Evolutionary conservation across 64 coral and sea anemone species (phyloP).

Genomic region (Montipora capricornis): DNA sequence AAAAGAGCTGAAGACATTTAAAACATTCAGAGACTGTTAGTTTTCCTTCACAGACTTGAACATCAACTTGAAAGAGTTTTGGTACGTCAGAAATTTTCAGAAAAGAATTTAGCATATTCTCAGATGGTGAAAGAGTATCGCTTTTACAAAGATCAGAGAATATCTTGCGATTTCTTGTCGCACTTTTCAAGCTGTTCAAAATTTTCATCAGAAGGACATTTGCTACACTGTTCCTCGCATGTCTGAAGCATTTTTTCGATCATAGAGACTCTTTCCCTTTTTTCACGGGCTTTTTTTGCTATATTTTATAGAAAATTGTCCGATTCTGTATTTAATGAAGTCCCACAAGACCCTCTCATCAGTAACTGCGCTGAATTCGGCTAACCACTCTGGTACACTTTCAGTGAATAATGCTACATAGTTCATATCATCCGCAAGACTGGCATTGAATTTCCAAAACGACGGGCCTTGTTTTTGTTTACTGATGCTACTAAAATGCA

Average conservation of each 20-base stretch:
- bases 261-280: neutral
- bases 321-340: constrained; percentile 30
- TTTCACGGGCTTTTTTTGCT: constrained; percentile 21
- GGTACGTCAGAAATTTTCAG: neutral
- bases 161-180: neutral
- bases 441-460: constrained; percentile 36
- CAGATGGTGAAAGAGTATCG: neutral
- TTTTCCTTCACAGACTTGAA: constrained; percentile 10
- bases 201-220: constrained; percentile 20
- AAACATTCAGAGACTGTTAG: constrained; percentile 47
- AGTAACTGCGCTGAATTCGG: constrained; percentile 25
- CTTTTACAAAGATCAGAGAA: constrained; percentile 13
- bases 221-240: neutral
- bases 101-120: constrained; percentile 12
- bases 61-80: constrained; percentile 12
- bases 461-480: constrained; percentile 15
- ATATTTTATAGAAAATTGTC: constrained; percentile 19
- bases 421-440: constrained; percentile 1
- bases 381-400: constrained; percentile 5
- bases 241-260: neutral
- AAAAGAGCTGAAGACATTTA: constrained; percentile 15
- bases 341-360: constrained; percentile 62
- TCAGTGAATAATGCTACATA: constrained; percentile 40
- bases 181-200: constrained; percentile 30
- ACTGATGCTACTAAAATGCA: neutral